Percentiles rank a stretch among this genome's conserved stretches.
These are phyloP conservation scores for Paraplagusia blochii DNA, from an alignment of 2,113 vertebrate genomes.

Conservation along the genomic window DNA sequence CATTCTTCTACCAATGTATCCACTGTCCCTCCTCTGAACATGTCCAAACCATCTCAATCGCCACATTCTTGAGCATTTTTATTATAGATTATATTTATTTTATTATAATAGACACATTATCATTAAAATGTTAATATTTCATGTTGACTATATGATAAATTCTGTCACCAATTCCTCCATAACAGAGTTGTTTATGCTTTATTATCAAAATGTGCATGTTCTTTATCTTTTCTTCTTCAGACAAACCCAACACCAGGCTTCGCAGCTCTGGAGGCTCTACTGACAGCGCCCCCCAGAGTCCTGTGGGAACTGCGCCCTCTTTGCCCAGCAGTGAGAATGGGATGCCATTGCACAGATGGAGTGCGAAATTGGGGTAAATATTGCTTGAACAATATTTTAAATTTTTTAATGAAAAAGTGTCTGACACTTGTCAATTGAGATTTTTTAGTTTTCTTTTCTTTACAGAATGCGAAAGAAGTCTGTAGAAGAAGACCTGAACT, in stretches of 20 bases:
- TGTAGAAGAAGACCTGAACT: slow-evolving; percentile 62
- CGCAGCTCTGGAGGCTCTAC: slow-evolving; percentile 69
- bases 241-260: slow-evolving; percentile 65
- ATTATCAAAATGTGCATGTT: neutral
- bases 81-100: too few species aligned
- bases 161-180: neutral
- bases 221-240: slow-evolving; percentile 48
- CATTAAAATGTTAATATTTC: too few species aligned
- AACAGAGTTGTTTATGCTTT: neutral
- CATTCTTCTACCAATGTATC: too few species aligned
- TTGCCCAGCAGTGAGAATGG: slow-evolving; percentile 64
- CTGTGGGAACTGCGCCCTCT: slow-evolving; percentile 62
- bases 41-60: too few species aligned
- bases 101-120: too few species aligned
- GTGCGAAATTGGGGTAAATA: slow-evolving; percentile 70
- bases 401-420: neutral
- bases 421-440: neutral
- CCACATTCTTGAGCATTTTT: too few species aligned
- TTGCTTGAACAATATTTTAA: neutral
- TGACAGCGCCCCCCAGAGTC: slow-evolving; percentile 73
- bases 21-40: too few species aligned
- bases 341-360: slow-evolving; percentile 65
- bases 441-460: neutral
- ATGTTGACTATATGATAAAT: neutral
- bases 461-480: slow-evolving; percentile 74